Percentiles rank a stretch among this genome's conserved stretches.
phyloP scores from a whole-genome alignment of 2,888 invertebrate genomes.

The Athalia rosae region DNA sequence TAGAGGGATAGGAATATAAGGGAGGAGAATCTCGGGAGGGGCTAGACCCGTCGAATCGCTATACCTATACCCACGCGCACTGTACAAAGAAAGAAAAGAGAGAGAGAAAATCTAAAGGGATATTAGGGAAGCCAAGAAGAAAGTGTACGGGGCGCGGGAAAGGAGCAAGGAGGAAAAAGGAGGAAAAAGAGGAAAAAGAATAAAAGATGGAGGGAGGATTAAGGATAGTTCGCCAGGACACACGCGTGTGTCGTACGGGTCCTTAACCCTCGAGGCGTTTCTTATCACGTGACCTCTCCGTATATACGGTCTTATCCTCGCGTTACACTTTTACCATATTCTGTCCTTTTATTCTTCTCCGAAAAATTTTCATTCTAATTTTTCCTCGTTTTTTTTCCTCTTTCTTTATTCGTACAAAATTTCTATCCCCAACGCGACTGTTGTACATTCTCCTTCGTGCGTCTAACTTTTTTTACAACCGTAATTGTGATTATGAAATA shows the following conservation, averaged over 20 bases:
- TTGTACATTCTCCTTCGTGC: constrained; percentile 3
- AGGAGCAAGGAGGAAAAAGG: neutral
- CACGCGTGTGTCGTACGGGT: constrained; percentile 30
- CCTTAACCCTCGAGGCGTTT: constrained; percentile 41
- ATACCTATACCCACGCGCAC: no score
- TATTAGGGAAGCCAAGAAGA: neutral
- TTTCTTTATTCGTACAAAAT: neutral
- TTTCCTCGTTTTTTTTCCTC: constrained; percentile 27
- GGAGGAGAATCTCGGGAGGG: neutral
- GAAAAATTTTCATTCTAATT: no score
- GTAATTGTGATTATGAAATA: no score
- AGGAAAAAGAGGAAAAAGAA: constrained; percentile 5
- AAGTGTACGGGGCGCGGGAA: neutral
- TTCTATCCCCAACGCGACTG: neutral
- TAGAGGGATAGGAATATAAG: constrained; percentile 5
- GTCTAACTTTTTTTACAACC: constrained; percentile 30
- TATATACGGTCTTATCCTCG: constrained; percentile 25
- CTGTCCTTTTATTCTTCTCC: constrained; percentile 37
- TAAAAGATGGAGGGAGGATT: constrained; percentile 10
- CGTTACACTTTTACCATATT: constrained; percentile 46
- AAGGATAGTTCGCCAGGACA: constrained; percentile 43
- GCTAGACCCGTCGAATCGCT: neutral
- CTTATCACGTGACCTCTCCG: constrained; percentile 39
- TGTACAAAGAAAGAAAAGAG: neutral
- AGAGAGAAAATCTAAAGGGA: neutral